These are phyloP conservation scores for Pristionchus japonicus DNA, from an alignment of 2,888 invertebrate genomes.

Conservation along the genomic window DNA sequence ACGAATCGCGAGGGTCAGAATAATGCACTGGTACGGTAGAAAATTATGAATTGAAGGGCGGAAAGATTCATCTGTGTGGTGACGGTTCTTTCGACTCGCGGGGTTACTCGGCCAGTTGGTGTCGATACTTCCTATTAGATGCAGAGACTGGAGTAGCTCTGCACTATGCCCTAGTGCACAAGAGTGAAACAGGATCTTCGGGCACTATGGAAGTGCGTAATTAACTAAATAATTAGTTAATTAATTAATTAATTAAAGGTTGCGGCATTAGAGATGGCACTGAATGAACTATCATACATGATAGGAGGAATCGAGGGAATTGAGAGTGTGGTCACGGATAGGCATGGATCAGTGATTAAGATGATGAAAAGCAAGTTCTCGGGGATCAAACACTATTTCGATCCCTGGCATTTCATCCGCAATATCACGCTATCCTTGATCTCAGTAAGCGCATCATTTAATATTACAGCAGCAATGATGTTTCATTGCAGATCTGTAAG, in stretches of 20 bases:
- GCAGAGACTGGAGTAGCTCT: not conserved
- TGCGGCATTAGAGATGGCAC: not conserved
- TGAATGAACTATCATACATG: not conserved
- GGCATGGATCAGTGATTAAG: not conserved
- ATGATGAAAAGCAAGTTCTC: not conserved
- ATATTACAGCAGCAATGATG: not conserved
- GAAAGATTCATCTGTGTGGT: not conserved
- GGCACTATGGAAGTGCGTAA: not conserved
- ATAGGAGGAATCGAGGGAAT: not conserved
- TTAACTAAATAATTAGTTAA: not conserved
- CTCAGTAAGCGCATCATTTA: too few relatives aligned
- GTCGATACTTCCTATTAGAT: not conserved
- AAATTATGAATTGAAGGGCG: not conserved
- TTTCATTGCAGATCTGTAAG: not conserved
- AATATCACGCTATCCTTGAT: not conserved
- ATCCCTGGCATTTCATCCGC: slow-evolving; percentile 4
- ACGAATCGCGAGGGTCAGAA: not conserved
- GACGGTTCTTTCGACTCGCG: not conserved
- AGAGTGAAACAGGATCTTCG: not conserved
- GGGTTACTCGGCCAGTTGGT: not conserved
- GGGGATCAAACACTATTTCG: not conserved
- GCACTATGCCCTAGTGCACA: not conserved
- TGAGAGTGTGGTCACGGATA: not conserved
- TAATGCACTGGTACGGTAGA: not conserved
- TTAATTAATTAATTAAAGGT: not conserved